Conservation (phyloP, 2,888 invertebrate genomes). For the Abscondita cerata region DNA sequence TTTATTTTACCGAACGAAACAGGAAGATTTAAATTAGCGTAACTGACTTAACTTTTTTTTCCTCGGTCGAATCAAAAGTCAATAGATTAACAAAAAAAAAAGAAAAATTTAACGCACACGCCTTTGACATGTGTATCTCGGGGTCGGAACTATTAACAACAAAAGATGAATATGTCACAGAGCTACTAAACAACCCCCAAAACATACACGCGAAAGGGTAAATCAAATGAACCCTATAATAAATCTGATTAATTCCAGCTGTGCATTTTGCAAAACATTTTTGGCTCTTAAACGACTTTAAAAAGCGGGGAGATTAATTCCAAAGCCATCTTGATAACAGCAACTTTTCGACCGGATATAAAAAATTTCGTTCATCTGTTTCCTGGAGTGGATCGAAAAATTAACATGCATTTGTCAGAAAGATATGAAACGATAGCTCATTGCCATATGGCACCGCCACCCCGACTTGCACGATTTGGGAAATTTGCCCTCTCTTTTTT, state of each 20-base stretch:
- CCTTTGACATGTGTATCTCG: conserved; percentile 55
- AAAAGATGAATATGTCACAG: conserved; percentile 52
- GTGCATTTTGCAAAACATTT: conserved; percentile 57
- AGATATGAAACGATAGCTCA: conserved; percentile 26
- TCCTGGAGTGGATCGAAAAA: conserved; percentile 32
- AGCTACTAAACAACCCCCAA: conserved; percentile 47
- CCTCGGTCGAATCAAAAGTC: not conserved
- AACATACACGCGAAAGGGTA: conserved; percentile 43
- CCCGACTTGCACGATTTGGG: conserved; percentile 9
- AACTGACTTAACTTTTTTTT: not conserved
- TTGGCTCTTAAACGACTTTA: conserved; percentile 39
- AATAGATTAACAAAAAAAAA: conserved; percentile 23
- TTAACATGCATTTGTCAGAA: conserved; percentile 26
- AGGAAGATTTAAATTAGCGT: conserved; percentile 26
- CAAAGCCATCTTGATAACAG: conserved; percentile 29
- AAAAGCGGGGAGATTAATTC: conserved; percentile 21
- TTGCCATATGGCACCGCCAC: conserved; percentile 22
- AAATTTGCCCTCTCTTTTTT: conserved; percentile 9
- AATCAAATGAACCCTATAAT: conserved; percentile 50
- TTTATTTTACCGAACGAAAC: conserved; percentile 30
- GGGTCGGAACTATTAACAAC: conserved; percentile 48
- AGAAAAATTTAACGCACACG: conserved; percentile 44
- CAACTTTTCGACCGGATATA: conserved; percentile 23
- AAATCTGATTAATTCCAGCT: conserved; percentile 59
- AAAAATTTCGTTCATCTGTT: conserved; percentile 35